Base-by-base conservation (phyloP, 1,140 invertebrate species). In the Drosophila saltans region DNA sequence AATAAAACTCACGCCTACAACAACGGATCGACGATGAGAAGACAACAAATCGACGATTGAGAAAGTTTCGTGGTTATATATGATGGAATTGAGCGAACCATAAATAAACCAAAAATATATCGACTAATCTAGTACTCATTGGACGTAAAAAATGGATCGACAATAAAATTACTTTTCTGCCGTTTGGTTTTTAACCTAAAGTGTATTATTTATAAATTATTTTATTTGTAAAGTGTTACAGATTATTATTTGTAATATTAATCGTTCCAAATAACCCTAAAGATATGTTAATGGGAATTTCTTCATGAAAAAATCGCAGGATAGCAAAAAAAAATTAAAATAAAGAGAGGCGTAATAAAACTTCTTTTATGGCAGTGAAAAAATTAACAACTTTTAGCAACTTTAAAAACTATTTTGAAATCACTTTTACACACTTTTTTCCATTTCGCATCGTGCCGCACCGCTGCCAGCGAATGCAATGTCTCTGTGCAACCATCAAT, bases 1-100 rank as follows among this genome's bases (percentile, higher is more conserved):
- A 84, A 88, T 88, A 84, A 84, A 89, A 88, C 80, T 88, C 85
- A 89, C 84, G 84, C 84, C 84, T 84, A 89, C 84, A 83, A 80
- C 66, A 67, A 33, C 55, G 24, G 45, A n/a, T 48, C 21, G 45
- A 48, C 45, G 45, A 24, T 48, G 45, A 4, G 5, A 45, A 55
- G 63, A 56, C 39, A 73, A 74, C 65, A 65, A 60, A n/a, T 64
- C 26, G 45, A 36, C 39, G 30, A 64, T 56, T 40, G 73, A 66
- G 39, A 61, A 69, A 43, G 57, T 28, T 52, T 52, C 21, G 21
- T 52, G 45, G 21, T 48, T 8, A 24, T 24, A 21, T 48, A 9
- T 52, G 45, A 52, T 10, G 45, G 8, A 26, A 52, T 9, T 52
- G 9, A 26, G 10, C 10, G 39, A 40, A 39, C 6, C 1, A 9